Evolutionary conservation across 2,113 vertebrate genomes (phyloP).

Genomic region (Sapajus apella): DNA sequence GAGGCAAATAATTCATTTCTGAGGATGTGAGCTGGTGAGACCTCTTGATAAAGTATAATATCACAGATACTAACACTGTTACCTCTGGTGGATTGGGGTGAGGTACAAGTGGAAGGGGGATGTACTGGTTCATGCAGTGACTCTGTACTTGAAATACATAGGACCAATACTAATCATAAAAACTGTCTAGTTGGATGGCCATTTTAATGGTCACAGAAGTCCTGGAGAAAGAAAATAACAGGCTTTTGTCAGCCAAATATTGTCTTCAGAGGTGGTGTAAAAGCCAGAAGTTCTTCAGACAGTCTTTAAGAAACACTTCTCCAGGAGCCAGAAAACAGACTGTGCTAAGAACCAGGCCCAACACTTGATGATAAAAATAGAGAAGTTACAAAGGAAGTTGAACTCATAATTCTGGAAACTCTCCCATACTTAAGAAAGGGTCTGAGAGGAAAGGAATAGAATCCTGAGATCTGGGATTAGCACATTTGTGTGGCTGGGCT

Average conservation of each 20-base stretch:
- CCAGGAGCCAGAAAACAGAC: background rate
- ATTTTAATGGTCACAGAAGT: background rate
- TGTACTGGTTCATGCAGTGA: background rate
- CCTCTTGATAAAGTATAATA: background rate
- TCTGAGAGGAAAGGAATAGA: background rate
- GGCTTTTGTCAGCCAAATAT: background rate
- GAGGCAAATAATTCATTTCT: background rate
- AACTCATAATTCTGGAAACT: background rate
- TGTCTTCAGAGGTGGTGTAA: background rate
- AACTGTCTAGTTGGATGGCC: background rate
- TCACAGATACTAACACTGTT: background rate
- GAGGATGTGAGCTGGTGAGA: background rate
- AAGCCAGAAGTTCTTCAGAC: background rate
- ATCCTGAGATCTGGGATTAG: background rate
- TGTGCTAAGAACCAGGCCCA: background rate
- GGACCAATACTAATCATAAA: background rate
- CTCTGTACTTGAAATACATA: background rate
- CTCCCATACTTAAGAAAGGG: background rate
- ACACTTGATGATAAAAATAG: background rate
- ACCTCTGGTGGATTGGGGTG: background rate
- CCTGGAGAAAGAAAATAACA: background rate
- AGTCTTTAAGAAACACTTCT: background rate
- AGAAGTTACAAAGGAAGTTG: background rate
- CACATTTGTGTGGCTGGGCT: background rate
- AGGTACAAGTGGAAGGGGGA: background rate